Percentiles rank a stretch among this genome's conserved stretches.
Conservation (phyloP, 2,797 vertebrate genomes). For the Brachyrhaphis roseni region DNA sequence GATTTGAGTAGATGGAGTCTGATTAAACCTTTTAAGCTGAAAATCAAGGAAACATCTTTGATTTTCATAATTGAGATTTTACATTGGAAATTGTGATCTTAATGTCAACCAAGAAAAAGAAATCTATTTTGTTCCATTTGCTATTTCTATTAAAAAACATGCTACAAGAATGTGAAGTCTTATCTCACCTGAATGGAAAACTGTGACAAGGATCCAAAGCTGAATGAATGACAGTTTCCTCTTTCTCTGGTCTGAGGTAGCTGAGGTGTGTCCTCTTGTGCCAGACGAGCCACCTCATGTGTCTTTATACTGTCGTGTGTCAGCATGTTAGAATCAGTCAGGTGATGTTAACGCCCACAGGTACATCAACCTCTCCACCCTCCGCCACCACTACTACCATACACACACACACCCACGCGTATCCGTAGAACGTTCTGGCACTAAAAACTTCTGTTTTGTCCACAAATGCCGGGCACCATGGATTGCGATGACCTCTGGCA, state of each 20-base stretch:
- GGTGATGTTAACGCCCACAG: slow-evolving; percentile 74
- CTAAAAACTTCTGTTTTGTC: slow-evolving; percentile 62
- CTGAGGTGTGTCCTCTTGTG: slow-evolving; percentile 50
- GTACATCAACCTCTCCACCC: slow-evolving; percentile 27
- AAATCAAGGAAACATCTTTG: neutral
- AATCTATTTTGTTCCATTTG: neutral
- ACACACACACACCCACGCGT: neutral
- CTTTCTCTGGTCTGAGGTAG: slow-evolving; percentile 7
- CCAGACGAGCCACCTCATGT: slow-evolving; percentile 39
- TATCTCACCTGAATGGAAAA: slow-evolving; percentile 55
- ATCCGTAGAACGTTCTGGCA: slow-evolving; percentile 5
- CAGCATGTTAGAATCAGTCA: slow-evolving; percentile 39
- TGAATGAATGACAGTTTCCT: neutral
- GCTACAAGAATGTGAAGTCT: neutral
- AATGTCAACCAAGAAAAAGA: neutral
- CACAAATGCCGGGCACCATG: slow-evolving; percentile 62
- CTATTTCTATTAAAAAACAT: neutral
- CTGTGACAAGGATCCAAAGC: slow-evolving; percentile 19
- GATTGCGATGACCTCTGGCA: slow-evolving; percentile 58
- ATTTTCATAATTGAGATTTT: neutral
- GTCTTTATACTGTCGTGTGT: slow-evolving; percentile 65
- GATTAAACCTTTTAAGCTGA: neutral
- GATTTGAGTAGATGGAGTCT: neutral
- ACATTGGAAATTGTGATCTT: neutral
- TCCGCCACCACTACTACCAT: slow-evolving; percentile 4